phyloP scores from a whole-genome alignment of 2,888 invertebrate genomes.

The Tetrapedia diversipes region DNA sequence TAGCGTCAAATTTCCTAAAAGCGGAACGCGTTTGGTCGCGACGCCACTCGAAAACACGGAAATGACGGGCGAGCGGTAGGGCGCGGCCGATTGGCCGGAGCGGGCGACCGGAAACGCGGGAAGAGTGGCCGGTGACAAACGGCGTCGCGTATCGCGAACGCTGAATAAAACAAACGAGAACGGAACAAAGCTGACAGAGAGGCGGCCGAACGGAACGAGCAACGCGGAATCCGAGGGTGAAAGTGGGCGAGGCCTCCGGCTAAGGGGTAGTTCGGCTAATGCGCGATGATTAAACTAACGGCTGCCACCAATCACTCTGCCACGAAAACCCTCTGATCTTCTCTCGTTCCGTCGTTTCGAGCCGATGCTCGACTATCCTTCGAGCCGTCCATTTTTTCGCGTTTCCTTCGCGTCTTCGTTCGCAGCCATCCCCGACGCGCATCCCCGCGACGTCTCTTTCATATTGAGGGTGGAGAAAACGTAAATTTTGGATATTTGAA shows the following conservation, averaged over 20 bases:
- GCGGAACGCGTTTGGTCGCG: not conserved
- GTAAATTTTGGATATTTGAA: not conserved
- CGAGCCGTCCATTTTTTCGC: constrained; percentile 64
- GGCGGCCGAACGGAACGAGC: constrained; percentile 65
- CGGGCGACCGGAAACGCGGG: constrained; percentile 44
- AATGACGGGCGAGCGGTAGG: not conserved
- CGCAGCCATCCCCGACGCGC: constrained; percentile 42
- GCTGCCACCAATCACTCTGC: constrained; percentile 81
- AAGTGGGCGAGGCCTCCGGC: constrained; percentile 75
- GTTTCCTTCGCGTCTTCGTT: constrained; percentile 28
- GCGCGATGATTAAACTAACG: constrained; percentile 83
- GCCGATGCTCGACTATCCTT: constrained; percentile 62
- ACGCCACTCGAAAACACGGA: not conserved
- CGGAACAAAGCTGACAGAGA: constrained; percentile 69
- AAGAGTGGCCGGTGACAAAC: constrained; percentile 68
- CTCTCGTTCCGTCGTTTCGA: constrained; percentile 59
- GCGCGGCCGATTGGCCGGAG: constrained; percentile 24
- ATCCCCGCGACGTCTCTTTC: not conserved
- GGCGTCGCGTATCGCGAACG: constrained; percentile 70
- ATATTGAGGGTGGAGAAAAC: not conserved
- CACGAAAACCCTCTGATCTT: constrained; percentile 78
- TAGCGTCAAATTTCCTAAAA: not conserved
- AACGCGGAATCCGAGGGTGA: constrained; percentile 76
- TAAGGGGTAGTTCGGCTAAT: constrained; percentile 80
- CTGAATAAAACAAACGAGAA: constrained; percentile 73